Base-by-base conservation (phyloP, 2,888 invertebrate genomes). In the Boloria euphrosyne region DNA sequence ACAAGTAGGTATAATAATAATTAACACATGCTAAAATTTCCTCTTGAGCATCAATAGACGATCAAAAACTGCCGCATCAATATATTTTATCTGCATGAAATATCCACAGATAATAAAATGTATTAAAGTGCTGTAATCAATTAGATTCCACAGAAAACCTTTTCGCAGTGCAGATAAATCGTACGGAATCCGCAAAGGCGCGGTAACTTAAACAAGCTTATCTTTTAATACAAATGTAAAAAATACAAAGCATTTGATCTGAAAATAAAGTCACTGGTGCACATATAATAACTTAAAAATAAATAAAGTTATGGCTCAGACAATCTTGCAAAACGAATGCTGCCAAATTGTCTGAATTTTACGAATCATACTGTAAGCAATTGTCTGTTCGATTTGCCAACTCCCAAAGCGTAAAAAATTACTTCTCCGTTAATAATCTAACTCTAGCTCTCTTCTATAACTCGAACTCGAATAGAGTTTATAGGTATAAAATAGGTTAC, bases 361-460 rank as follows among this genome's bases (percentile, higher is more conserved):
- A 58, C 44, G 14, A 5, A 51, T 27, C 17, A 17, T 31, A 14
- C 13, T 54, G 43, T 44, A 14, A 31, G n/a, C 5, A 46, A 18
- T 58, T 52, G 16, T 44, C 50, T 58, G 51, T 58, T 22, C n/a
- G 52, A 51, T 58, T 46, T 58, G 64, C 64, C 64, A 64, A 58
- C 52, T 52, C 46, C 44, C 52, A 14, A 22, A 49, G 47, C 16
- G 16, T 49, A 16, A 49, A 49, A n/a, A 49, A 49, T 49, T 3
- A 16, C 47, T 49, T 6, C 47, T 16, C 14, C n/a, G 3, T 49
- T 16, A 16, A 7, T 16, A 0, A 16, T 47, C 16, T 49, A 49
- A 49, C 14, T 47, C 16, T 38, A 38, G 10, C 31, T 10, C 31
- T 38, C 10, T 38, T 38, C 31, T 38, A 10, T 38, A 38, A 38